Evolutionary conservation across 2,888 invertebrate genomes (phyloP).

Genomic region (Thera obeliscata): DNA sequence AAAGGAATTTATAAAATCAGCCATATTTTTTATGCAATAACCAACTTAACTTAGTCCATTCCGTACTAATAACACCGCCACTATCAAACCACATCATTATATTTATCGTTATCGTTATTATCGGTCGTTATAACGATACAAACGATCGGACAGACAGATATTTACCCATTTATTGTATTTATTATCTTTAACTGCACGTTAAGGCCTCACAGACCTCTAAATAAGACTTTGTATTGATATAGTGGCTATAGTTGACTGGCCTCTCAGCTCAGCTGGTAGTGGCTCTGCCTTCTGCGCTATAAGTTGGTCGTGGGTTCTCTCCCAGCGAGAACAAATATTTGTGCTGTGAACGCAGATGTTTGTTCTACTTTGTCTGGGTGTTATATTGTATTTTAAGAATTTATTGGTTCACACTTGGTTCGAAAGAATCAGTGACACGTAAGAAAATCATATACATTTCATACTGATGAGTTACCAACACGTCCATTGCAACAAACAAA

Average conservation of each 20-base stretch:
- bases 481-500: constrained; percentile 37
- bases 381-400: no score
- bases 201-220: constrained; percentile 41
- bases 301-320: no score
- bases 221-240: constrained; percentile 41
- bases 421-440: no score
- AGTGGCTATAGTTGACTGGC: background rate
- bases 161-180: constrained; percentile 76
- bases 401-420: no score
- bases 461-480: constrained; percentile 10
- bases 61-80: constrained; percentile 28
- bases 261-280: no score
- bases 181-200: constrained; percentile 59
- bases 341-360: no score
- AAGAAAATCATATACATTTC: background rate
- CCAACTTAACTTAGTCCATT: background rate
- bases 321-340: no score
- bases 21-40: no score
- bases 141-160: constrained; percentile 77
- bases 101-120: constrained; percentile 82
- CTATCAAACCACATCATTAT: constrained; percentile 54
- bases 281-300: no score
- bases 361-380: no score
- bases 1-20: no score
- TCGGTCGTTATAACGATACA: constrained; percentile 78